A percentile compares a stretch with the other conserved stretches of the same genome.
Conservation (phyloP, 2,888 invertebrate species). For the Ophraella communa region DNA sequence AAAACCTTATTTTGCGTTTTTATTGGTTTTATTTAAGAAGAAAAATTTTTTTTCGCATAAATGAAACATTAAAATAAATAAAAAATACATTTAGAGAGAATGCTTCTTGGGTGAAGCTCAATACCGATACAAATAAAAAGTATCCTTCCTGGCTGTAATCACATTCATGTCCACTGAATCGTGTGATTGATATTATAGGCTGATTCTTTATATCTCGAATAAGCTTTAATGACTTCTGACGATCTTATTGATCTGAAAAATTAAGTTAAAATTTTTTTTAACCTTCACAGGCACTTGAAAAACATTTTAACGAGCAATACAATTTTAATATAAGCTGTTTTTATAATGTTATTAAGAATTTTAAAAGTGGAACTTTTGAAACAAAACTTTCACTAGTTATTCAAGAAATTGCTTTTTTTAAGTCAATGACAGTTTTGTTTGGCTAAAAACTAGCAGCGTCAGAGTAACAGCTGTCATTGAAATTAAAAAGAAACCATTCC, state of each 20-base stretch:
- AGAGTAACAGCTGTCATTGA: too few species aligned
- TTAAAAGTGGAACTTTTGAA: neutral
- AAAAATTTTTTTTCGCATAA: too few species aligned
- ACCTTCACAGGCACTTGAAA: constrained; percentile 6
- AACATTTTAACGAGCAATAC: constrained; percentile 1
- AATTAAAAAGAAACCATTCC: too few species aligned
- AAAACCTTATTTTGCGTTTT: too few species aligned
- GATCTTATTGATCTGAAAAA: constrained; percentile 17
- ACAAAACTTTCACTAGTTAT: neutral
- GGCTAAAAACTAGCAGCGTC: too few species aligned
- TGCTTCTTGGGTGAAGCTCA: neutral
- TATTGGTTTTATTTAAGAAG: too few species aligned
- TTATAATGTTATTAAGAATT: too few species aligned
- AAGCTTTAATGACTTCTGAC: constrained; percentile 17
- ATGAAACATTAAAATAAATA: neutral
- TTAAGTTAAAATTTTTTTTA: constrained; percentile 13
- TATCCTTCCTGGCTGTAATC: constrained; percentile 54
- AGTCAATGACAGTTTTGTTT: too few species aligned
- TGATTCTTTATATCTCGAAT: constrained; percentile 21
- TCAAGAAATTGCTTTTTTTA: neutral
- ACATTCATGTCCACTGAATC: constrained; percentile 31
- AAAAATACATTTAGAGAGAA: neutral
- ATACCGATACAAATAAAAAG: constrained; percentile 22
- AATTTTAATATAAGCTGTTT: neutral
- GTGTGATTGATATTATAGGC: constrained; percentile 26